Evolutionary conservation across 2,797 vertebrate species (phyloP).

Genomic region (Phrynocephalus forsythii): DNA sequence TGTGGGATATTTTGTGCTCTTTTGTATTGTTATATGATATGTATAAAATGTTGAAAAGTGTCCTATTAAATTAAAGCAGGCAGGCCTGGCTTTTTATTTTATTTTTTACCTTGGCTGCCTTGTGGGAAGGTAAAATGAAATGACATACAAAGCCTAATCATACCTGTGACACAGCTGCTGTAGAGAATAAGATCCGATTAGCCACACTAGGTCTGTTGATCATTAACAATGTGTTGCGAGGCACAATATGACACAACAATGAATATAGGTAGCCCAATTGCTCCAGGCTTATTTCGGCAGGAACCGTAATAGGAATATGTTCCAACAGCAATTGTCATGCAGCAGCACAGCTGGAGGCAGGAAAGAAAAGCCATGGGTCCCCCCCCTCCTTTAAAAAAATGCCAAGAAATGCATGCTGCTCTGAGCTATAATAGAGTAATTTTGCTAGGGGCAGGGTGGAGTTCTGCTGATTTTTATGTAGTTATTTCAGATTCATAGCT

Average conservation of each 20-base stretch:
- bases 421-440: not conserved
- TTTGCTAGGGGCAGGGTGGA: not conserved
- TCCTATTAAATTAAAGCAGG: conserved; percentile 3
- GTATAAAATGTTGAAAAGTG: conserved; percentile 1
- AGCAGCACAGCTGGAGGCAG: conserved; percentile 3
- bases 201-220: conserved; percentile 10
- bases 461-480: not conserved
- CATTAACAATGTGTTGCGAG: conserved; percentile 1
- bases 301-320: conserved; percentile 31
- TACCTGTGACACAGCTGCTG: conserved; percentile 5
- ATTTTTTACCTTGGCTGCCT: not conserved
- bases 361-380: not conserved
- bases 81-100: not conserved
- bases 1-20: not conserved
- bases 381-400: not conserved
- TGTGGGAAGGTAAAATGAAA: conserved; percentile 18
- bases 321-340: conserved; percentile 29
- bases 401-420: conserved; percentile 5
- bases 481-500: conserved; percentile 10
- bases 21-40: not conserved
- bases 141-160: conserved; percentile 9
- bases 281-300: conserved; percentile 30
- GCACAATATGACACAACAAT: conserved; percentile 23
- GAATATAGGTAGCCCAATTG: conserved; percentile 29
- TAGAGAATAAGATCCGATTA: conserved; percentile 8